Percentiles rank a stretch among this genome's conserved stretches.
Conservation (phyloP, 2,113 vertebrate species). For the Pelmatolapia mariae region DNA sequence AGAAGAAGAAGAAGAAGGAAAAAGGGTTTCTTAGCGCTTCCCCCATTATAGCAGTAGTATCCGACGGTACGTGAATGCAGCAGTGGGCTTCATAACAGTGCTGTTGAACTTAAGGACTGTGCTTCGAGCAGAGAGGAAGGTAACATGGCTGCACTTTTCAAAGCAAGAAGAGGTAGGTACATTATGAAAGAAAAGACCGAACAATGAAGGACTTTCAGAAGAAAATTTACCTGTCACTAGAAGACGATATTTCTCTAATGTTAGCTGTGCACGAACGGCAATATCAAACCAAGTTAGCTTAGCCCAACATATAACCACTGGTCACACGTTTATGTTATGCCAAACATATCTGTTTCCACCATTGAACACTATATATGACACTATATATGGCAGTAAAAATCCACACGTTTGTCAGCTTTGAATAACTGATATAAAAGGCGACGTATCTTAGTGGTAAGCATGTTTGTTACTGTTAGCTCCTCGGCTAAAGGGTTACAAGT, state of each 20-base stretch:
- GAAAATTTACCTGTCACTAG: fast-evolving
- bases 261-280: not conserved
- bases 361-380: not conserved
- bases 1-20: not conserved
- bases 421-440: not conserved
- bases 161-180: constrained; percentile 65
- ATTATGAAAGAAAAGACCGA: fast-evolving
- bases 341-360: not conserved
- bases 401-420: fast-evolving
- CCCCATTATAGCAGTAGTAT: not conserved
- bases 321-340: not conserved
- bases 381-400: not conserved
- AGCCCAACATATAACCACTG: not conserved
- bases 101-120: not conserved
- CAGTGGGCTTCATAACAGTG: not conserved
- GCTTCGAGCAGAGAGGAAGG: not conserved
- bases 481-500: not conserved
- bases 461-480: not conserved
- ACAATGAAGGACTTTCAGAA: not conserved
- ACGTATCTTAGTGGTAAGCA: not conserved
- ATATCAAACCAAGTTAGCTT: not conserved
- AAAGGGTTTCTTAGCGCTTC: fast-evolving
- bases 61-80: not conserved
- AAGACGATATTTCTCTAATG: not conserved
- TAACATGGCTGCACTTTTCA: constrained; percentile 67